phyloP scores from a whole-genome alignment of 2,113 vertebrate species.

The Bucco capensis region DNA sequence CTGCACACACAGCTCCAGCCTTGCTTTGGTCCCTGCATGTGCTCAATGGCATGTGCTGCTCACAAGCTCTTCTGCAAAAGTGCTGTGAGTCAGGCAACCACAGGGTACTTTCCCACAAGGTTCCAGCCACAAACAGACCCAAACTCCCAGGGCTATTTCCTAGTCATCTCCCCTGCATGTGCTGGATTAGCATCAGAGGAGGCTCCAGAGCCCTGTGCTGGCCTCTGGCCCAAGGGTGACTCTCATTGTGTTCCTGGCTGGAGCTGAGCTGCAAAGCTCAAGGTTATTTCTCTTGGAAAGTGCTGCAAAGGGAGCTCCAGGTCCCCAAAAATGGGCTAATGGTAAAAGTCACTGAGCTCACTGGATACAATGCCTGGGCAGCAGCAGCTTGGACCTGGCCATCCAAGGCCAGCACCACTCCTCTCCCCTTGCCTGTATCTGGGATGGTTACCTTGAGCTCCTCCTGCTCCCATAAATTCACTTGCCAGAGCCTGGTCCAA shows the following conservation, averaged over 20 bases:
- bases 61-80: neutral
- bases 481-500: neutral
- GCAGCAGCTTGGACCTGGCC: neutral
- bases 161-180: neutral
- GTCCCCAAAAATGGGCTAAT: neutral
- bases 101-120: neutral
- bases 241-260: neutral
- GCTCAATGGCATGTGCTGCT: neutral
- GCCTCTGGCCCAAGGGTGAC: neutral
- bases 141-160: neutral
- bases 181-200: neutral
- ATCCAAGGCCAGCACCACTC: neutral
- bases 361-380: neutral
- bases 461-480: neutral
- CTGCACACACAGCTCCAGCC: neutral
- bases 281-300: neutral
- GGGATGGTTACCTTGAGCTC: accelerated
- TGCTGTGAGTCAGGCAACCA: neutral
- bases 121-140: neutral
- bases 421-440: neutral
- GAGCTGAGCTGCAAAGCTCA: neutral
- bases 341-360: neutral
- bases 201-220: neutral
- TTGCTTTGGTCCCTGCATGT: neutral
- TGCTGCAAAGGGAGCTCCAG: neutral